Base-by-base conservation (phyloP, 2,888 invertebrate species). In the Cyclophora punctaria region DNA sequence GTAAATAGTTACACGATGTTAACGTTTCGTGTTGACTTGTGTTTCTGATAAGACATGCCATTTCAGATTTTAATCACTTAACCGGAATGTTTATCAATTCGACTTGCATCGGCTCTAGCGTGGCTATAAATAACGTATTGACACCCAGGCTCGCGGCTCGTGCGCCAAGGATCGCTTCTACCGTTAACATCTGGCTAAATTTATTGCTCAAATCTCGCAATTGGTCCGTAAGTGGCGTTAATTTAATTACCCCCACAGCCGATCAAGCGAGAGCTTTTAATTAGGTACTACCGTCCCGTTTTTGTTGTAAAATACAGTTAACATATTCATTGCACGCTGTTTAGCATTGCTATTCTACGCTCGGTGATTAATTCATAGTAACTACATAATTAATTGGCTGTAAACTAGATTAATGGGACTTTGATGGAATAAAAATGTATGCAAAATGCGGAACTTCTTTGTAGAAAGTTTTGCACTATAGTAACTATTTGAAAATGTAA, bases 201-300 rank as follows among this genome's bases (percentile, higher is more conserved):
- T 78, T 73, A 78, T 73, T 62, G 75, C 79, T 75, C 79, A 78
- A 84, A 83, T 86, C 83, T 78, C 75, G 66, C 81, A 83, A 83
- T 78, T 83, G 77, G 75, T 70, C 68, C 71, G 64, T 78, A 80
- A 83, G 73, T 75, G 73, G 77, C 74, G 81, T 79, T 85, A 83
- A 86, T 85, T 83, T 71, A 83, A 84, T 85, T 73, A 81, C 67
- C 62, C 60, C 70, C 58, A 59, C 57, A 48, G 58, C 64, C 47
- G 55, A 71, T 73, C 69, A 62, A 51, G 67, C 66, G 58, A 62
- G 65, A 64, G 53, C 64, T 64, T 70, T 67, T 69, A 69, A 72
- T 73, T 71, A 62, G 5, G 37, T 2, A 37, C 34, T 44, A 34
- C 44, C 44, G 33, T 34, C 4, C 55, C 35, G 43, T 45, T 48